These are phyloP conservation scores for Ciconia stormi DNA, from an alignment of 2,113 vertebrate species.

Conservation along the genomic window DNA sequence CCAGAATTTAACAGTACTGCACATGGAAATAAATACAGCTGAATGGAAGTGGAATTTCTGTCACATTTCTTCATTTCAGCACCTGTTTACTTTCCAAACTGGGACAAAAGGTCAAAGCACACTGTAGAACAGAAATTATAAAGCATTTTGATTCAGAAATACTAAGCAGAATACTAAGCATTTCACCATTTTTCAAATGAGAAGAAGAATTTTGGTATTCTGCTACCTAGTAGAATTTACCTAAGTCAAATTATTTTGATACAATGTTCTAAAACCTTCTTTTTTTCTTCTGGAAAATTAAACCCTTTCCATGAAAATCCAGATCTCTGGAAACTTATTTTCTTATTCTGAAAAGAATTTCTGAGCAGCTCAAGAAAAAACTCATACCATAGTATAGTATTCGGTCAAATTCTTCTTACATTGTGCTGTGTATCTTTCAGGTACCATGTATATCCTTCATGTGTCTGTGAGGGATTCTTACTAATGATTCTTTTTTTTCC, in stretches of 20 bases:
- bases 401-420: not conserved
- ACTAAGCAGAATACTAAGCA: too few species aligned
- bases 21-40: not conserved
- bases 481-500: not conserved
- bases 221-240: not conserved
- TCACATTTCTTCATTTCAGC: constrained; percentile 10
- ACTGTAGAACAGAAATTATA: not conserved
- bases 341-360: not conserved
- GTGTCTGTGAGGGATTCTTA: not conserved
- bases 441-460: not conserved
- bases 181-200: not conserved
- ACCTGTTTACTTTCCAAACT: constrained; percentile 1
- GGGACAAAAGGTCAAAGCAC: constrained; percentile 7
- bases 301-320: not conserved
- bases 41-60: not conserved
- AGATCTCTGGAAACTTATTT: not conserved
- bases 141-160: not conserved
- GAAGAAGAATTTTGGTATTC: not conserved
- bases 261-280: not conserved
- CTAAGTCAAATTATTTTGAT: not conserved
- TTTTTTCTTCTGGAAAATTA: not conserved
- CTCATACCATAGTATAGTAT: not conserved
- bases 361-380: not conserved
- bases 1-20: not conserved
- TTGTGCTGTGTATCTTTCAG: not conserved